phyloP scores from a whole-genome alignment of 1,140 invertebrate species.

The Pogonomyrmex barbatus region DNA sequence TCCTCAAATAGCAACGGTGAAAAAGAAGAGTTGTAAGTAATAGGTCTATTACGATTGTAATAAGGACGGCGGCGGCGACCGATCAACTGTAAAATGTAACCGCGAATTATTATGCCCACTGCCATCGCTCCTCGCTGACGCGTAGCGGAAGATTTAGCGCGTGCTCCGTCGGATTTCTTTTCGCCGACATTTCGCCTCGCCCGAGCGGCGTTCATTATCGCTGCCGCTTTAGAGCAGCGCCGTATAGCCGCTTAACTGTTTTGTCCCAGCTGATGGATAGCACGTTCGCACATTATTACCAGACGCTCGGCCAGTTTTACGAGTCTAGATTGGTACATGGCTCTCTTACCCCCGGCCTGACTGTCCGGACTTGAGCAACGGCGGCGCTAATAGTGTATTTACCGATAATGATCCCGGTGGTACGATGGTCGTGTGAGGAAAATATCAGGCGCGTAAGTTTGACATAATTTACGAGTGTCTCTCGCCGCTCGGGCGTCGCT shows the following conservation, averaged over 20 bases:
- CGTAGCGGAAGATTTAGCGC: slow-evolving; percentile 54
- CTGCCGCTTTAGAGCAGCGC: slow-evolving; percentile 35
- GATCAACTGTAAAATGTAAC: slow-evolving; percentile 23
- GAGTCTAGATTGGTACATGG: slow-evolving; percentile 79
- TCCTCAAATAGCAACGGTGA: neutral
- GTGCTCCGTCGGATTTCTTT: slow-evolving; percentile 65
- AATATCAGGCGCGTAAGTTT: slow-evolving; percentile 50
- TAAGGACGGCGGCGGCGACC: neutral
- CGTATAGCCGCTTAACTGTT: slow-evolving; percentile 80
- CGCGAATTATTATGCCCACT: slow-evolving; percentile 24
- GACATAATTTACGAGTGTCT: slow-evolving; percentile 58
- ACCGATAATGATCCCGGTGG: slow-evolving; percentile 70
- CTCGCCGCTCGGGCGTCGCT: neutral
- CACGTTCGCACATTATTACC: slow-evolving; percentile 82
- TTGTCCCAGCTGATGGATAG: slow-evolving; percentile 81
- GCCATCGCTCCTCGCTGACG: neutral
- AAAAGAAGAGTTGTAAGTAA: neutral
- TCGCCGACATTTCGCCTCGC: slow-evolving; percentile 62
- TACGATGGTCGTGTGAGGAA: neutral
- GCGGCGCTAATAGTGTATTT: slow-evolving; percentile 71
- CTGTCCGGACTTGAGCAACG: slow-evolving; percentile 29
- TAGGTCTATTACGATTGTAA: slow-evolving; percentile 14
- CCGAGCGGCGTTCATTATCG: slow-evolving; percentile 69
- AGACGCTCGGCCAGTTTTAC: slow-evolving; percentile 79
- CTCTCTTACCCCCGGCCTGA: slow-evolving; percentile 2